Evolutionary conservation across 1,140 invertebrate species (phyloP).

Genomic region (Sarcophaga bullata): DNA sequence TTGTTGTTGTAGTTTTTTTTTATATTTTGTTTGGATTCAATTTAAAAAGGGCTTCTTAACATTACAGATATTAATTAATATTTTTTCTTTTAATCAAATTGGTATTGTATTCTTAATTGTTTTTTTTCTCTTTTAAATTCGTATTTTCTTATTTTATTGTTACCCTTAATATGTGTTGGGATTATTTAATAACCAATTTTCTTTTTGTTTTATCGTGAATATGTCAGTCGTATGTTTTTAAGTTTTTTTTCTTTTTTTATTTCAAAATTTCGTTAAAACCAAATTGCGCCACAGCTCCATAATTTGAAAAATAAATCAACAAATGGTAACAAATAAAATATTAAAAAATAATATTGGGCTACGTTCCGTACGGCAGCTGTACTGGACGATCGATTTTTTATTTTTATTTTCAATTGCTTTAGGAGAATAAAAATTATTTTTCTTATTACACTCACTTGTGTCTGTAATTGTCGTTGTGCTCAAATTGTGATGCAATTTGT

Average conservation of each 20-base stretch:
- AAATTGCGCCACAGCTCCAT: neutral
- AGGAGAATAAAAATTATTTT: neutral
- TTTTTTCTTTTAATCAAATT: neutral
- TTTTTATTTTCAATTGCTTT: neutral
- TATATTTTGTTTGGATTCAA: neutral
- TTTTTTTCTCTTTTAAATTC: neutral
- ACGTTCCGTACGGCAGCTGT: neutral
- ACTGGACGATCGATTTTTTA: neutral
- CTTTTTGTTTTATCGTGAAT: neutral
- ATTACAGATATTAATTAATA: neutral
- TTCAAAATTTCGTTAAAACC: neutral
- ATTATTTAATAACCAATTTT: neutral
- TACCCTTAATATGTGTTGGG: neutral
- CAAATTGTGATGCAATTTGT: constrained; percentile 1
- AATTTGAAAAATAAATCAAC: neutral
- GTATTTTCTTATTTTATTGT: neutral
- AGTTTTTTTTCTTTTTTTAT: neutral
- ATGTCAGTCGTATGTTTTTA: neutral
- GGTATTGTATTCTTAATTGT: neutral
- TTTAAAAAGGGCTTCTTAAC: neutral
- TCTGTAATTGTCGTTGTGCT: neutral
- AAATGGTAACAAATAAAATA: neutral
- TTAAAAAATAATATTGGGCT: neutral
- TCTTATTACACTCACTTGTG: neutral
- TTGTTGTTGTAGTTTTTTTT: neutral